Percentiles rank a stretch among this genome's conserved stretches.
These are phyloP conservation scores for Sebastolobus alascanus DNA, from an alignment of 2,797 vertebrate genomes.

Conservation along the genomic window DNA sequence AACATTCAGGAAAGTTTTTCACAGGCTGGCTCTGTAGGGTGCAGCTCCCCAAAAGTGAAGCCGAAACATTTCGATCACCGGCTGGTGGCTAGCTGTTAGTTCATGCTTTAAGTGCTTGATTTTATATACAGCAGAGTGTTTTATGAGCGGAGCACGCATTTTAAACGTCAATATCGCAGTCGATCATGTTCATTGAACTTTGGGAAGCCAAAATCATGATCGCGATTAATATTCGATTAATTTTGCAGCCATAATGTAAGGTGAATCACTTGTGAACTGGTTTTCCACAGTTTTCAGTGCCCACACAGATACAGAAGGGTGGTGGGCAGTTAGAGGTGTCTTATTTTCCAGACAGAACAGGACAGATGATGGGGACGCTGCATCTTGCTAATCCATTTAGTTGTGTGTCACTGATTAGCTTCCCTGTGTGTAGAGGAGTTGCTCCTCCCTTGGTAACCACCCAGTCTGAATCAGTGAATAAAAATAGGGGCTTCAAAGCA, in stretches of 20 bases:
- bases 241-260: not conserved
- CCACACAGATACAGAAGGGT: not conserved
- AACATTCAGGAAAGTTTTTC: too few species aligned
- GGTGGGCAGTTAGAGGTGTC: slow-evolving; percentile 3
- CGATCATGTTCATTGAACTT: too few species aligned
- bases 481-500: slow-evolving; percentile 68
- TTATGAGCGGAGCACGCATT: too few species aligned
- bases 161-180: too few species aligned
- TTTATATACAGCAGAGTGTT: too few species aligned
- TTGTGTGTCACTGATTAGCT: slow-evolving; percentile 36
- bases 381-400: slow-evolving; percentile 51
- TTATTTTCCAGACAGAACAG: slow-evolving; percentile 12
- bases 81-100: too few species aligned
- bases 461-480: slow-evolving; percentile 67
- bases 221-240: too few species aligned
- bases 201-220: too few species aligned
- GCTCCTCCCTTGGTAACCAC: slow-evolving; percentile 29
- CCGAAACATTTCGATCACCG: too few species aligned
- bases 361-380: slow-evolving; percentile 20
- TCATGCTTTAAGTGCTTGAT: too few species aligned
- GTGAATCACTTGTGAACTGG: not conserved
- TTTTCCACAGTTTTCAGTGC: not conserved
- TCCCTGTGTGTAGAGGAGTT: slow-evolving; percentile 32
- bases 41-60: too few species aligned
- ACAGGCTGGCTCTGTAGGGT: too few species aligned